Evolutionary conservation across 1,140 invertebrate genomes (phyloP), one percentile per base, ranked within the genome.

Genomic region (Pogonomyrmex californicus): DNA sequence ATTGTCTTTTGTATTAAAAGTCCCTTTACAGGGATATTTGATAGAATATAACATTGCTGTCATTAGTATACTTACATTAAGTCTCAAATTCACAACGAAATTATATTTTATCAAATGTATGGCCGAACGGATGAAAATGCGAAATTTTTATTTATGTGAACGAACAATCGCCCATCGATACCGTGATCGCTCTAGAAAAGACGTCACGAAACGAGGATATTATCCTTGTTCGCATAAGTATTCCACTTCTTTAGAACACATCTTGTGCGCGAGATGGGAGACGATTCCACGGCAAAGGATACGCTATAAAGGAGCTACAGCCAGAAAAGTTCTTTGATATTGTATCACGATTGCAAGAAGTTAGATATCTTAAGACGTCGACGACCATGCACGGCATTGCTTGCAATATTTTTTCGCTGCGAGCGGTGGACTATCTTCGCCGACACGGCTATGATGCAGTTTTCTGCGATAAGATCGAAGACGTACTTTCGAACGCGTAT

Each of bases 231-330:
- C 88, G 0, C 41, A 78, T 3, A 77, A 63, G 4, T 51, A 77
- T 17, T 62, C 92, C 17, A 1, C 87, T 12, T 86, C 87, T 0
- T 17, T 92, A 44, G 86, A 92, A 0, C 94, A 95, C 60, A 81
- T 89, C n/a, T 10, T 88, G 2, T 95, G 58, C 70, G 87, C 49
- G 91, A 92, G 17, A 86, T 96, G 4, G 95, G 88, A 1, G 88
- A 1, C 86, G 86, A 47, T 95, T 95, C 75, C 95, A 96, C 65
- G 94, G 92, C 0, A 87, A 89, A 7, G 94, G 93, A 5, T 95
- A 94, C 58, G 79, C 71, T 0, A 88, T 94, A 82, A 96, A 95
- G 63, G 73, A 92, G 10, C 82, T 78, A 1, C 63, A 91, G n/a
- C 58, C 86, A 0, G 76, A 92, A 0, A 86, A 91, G 6, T 96